Conservation (phyloP, 1,140 invertebrate species). For the Camponotus vicinus region DNA sequence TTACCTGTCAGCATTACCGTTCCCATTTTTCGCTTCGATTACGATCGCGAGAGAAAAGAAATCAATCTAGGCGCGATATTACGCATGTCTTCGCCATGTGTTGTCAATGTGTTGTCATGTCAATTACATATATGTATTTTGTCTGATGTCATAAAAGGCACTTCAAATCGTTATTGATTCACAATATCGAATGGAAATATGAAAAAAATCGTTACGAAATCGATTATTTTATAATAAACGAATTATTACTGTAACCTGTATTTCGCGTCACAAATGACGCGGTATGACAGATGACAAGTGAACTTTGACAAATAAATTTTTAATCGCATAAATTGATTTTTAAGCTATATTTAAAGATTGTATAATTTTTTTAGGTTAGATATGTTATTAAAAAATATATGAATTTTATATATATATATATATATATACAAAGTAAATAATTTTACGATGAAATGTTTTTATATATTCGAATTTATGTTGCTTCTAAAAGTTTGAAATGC, state of each 20-base stretch:
- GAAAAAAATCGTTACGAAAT: not conserved
- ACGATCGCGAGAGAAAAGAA: constrained; percentile 2
- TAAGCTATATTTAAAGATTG: constrained; percentile 2
- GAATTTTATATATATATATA: too few species aligned
- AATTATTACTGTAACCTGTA: constrained; percentile 13
- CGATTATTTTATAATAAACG: constrained; percentile 1
- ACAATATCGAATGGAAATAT: not conserved
- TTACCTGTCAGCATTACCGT: constrained; percentile 60
- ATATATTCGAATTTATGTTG: too few species aligned
- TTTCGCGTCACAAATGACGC: not conserved
- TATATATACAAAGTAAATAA: not conserved
- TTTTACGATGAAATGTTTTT: constrained; percentile 10
- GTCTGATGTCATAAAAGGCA: constrained; percentile 3
- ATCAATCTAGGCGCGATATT: constrained; percentile 17
- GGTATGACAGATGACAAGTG: not conserved
- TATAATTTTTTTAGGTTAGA: not conserved
- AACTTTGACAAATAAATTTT: not conserved
- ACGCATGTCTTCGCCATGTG: not conserved
- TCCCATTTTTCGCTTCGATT: constrained; percentile 58
- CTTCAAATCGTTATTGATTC: constrained; percentile 1
- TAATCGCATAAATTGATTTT: not conserved
- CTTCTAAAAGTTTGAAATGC: not conserved
- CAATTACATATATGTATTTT: not conserved
- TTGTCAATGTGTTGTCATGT: not conserved
- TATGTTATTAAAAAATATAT: not conserved